These are phyloP conservation scores for Hypselothyrea guttata DNA, from an alignment of 2,888 invertebrate species.

Conservation along the genomic window DNA sequence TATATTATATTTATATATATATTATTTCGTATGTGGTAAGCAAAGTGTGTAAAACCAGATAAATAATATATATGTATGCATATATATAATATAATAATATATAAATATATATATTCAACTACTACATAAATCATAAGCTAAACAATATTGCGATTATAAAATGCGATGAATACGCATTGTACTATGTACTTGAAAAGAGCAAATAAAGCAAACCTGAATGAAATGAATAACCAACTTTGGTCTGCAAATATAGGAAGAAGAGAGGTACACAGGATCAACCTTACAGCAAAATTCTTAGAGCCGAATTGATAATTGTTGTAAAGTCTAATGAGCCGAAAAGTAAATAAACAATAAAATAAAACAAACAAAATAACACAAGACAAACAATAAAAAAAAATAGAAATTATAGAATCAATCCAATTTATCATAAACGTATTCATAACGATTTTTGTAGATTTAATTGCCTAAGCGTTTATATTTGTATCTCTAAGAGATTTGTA, in stretches of 20 bases:
- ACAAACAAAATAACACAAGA: not conserved
- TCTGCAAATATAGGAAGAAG: no score
- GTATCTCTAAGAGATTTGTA: conserved; percentile 70
- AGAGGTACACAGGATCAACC: not conserved
- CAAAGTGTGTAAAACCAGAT: conserved; percentile 19
- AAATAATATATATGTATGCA: conserved; percentile 7
- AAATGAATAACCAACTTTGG: no score
- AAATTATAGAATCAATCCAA: conserved; percentile 22
- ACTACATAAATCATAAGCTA: conserved; percentile 20
- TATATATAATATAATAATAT: conserved; percentile 33
- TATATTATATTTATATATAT: conserved; percentile 15
- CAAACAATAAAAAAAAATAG: conserved; percentile 12
- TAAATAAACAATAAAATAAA: not conserved
- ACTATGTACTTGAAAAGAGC: no score
- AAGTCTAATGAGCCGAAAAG: not conserved
- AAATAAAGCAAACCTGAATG: no score
- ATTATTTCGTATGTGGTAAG: conserved; percentile 30
- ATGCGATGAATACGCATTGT: no score
- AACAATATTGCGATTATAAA: conserved; percentile 16
- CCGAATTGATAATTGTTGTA: no score
- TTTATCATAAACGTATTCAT: conserved; percentile 18
- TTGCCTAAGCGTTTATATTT: conserved; percentile 48
- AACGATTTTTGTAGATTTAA: conserved; percentile 37
- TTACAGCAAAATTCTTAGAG: no score
- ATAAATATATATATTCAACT: conserved; percentile 34